Base-by-base conservation (phyloP, 2,888 invertebrate species). In the Notodonta dromedarius region DNA sequence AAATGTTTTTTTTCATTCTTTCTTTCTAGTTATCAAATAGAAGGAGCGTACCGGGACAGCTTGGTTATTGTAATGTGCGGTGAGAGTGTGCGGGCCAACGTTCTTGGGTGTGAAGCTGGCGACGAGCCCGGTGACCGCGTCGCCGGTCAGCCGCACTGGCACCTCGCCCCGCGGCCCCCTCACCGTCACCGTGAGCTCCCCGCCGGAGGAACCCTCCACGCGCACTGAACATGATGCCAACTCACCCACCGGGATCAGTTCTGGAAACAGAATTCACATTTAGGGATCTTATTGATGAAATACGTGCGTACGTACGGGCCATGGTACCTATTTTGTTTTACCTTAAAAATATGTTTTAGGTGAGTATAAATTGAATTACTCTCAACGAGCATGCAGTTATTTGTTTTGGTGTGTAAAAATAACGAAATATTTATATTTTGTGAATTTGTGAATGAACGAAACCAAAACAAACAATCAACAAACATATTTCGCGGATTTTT, bases 1-100 rank as follows among this genome's bases (percentile, higher is more conserved):
- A 24, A 24, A 24, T 24, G 24, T 24, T 24, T 24, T 24, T 24
- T n/a, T n/a, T n/a, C n/a, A n/a, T n/a, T n/a, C n/a, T n/a, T 24
- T 24, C 24, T 24, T 24, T 24, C 8, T 42, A 42, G 9, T 42
- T 42, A 11, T 11, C 9, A 16, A 57, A 48, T 14, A 54, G 40
- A 44, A 58, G 9, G 14, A 67, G 79, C 85, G 77, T 74, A 94
- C 94, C 57, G 96, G 96, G 11, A 98, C 97, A 4, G 97, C 96
- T 82, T 97, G 96, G 54, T 97, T 97, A 86, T 98, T 98, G 86
- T 98, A 98, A 85, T 98, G 97, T 24, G 98, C 98, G 65, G 96
- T 97, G 57, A 98, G 96, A 46, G 97, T 96, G 85, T 98, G 98
- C 0, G 98, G 97, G 60, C 99, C 99, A n/a, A 99, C 98, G 88